Base-by-base conservation (phyloP, 2,888 invertebrate genomes). In the Coelogynopora nodosa region DNA sequence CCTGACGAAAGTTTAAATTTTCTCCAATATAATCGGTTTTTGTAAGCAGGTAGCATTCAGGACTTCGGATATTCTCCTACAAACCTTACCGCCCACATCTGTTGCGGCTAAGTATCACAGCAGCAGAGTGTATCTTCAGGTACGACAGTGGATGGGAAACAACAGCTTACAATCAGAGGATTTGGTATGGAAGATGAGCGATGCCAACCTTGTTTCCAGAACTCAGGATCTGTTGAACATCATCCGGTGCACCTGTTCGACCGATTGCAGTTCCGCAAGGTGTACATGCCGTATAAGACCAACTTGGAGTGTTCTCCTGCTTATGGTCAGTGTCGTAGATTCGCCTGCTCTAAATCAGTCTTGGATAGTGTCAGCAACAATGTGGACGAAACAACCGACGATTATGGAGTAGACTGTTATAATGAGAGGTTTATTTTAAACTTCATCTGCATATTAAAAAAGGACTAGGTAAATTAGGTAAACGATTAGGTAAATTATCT, bases 271-370 rank as follows among this genome's bases (percentile, higher is more conserved):
- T 49, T 49, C 49, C 18, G 49, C 18, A 49, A 49, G 49, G 49
- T 49, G 49, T 49, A 49, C 49, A 49, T 49, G 49, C 49, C 49
- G 49, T 18, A n/a, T n/a, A 49, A 49, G 49, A 49, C 5, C 49
- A 49, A 49, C 49, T 49, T 49, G 81, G 28, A 81, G 28, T n/a
- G n/a, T n/a, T n/a, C n/a, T n/a, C n/a, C n/a, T n/a, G n/a, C 84
- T 10, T 87, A 84, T 87, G 84, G 87, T 74, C 88, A 26, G 74
- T 74, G 23, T 26, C 74, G 74, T 74, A 26, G 5, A 74, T 74
- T 26, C 74, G 74, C 74, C 74, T 5, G 74, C 74, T 74, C 74
- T 26, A 74, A 74, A 10, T 74, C 23, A 13, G 74, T 74, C 74
- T 26, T 74, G 74, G 74, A 74, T 26, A 74, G 27, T 74, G 23